Conservation (phyloP, 2,797 vertebrate species). For the Tympanoctomys barrerae region DNA sequence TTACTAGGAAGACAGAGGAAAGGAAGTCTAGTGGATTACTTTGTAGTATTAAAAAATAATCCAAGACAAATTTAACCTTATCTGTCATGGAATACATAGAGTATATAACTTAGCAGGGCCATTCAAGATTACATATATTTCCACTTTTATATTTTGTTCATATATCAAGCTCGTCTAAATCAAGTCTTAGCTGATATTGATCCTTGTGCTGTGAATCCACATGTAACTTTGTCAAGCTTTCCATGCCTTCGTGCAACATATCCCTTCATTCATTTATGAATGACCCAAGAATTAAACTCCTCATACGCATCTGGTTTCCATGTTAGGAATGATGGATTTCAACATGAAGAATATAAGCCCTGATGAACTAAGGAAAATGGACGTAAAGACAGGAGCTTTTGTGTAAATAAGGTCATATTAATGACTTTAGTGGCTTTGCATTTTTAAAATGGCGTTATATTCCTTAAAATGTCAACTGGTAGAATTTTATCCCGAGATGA, state of each 20-base stretch:
- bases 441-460: conserved; percentile 32
- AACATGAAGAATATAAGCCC: not conserved
- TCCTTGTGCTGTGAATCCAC: not conserved
- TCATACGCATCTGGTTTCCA: not conserved
- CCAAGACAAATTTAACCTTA: not conserved
- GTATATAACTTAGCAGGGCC: not conserved
- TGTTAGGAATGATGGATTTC: not conserved
- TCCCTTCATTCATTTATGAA: not conserved
- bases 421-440: not conserved
- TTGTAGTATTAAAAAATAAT: not conserved
- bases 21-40: not conserved
- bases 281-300: not conserved
- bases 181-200: not conserved
- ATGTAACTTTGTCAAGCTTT: not conserved
- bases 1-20: not conserved
- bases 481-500: conserved; percentile 24
- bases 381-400: not conserved
- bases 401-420: conserved; percentile 21
- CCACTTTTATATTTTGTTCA: not conserved
- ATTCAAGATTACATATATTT: not conserved
- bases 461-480: not conserved
- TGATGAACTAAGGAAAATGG: not conserved
- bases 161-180: not conserved
- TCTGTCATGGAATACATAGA: not conserved
- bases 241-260: not conserved